Evolutionary conservation across 2,797 vertebrate species (phyloP), one percentile per base, ranked within the genome.

Genomic region (Sparidentex hasta): DNA sequence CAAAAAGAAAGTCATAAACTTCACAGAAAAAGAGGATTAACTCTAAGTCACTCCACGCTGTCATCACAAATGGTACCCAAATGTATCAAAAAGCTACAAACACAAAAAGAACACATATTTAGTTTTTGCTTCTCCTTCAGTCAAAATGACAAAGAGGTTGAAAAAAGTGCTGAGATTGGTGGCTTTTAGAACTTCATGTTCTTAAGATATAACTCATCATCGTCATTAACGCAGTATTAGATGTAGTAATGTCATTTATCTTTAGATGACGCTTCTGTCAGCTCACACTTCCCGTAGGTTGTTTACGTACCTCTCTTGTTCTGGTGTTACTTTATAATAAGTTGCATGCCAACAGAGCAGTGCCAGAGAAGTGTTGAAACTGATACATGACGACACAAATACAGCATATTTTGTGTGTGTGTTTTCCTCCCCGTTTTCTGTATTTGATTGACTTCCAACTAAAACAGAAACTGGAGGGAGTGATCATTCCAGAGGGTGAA

Each of bases 311-410:
- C 16, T 79, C 23, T 48, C 25, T 63, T 63, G 51, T 69, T 47
- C 76, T 61, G 81, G 46, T 18, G 23, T 62, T 29, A 59, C 52
- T 38, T 70, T 21, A 59, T 69, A 47, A 56, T 84, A 44, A 48
- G 33, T 33, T 47, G 80, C 25, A 43, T 71, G 57, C 65, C 59
- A 63, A 29, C 46, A 33, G 69, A 51, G 69, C 21, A 23, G 25
- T 50, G 61, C 65, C 57, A 59, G 41, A 65, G 27, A 61, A 43
- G 29, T 62, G 52, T 38, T 51, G 12, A 20, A 27, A 16, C 17
- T 77, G 43, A 74, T 18, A 65, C 27, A 59, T 59, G 71, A 64
- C 55, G 33, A 56, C 65, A 74, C 33, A 6, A 6, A 70, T 73
- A 80, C n/a, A 17, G n/a, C 64, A 27, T n/a, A 12, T 65, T 68